Percentiles rank a stretch among this genome's conserved stretches.
phyloP scores from a whole-genome alignment of 2,113 vertebrate genomes.

The Heterotilapia buettikoferi region DNA sequence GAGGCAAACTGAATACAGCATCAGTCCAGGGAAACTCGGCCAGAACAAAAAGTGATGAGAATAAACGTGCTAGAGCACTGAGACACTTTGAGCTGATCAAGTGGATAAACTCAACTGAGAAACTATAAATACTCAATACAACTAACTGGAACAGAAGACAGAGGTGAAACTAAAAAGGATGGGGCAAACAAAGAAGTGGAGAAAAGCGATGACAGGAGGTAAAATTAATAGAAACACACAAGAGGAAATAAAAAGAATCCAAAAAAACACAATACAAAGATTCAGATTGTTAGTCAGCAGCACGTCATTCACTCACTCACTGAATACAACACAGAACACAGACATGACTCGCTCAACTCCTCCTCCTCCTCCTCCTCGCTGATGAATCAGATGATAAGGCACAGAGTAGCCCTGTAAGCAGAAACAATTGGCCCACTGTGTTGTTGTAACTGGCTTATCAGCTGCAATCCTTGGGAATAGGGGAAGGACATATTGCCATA shows the following conservation, averaged over 20 bases:
- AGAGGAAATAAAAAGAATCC: not conserved
- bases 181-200: not conserved
- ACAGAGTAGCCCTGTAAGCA: slow-evolving; percentile 47
- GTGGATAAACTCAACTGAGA: not conserved
- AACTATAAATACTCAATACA: not conserved
- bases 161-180: not conserved
- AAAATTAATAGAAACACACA: not conserved
- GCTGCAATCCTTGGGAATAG: not conserved
- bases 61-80: not conserved
- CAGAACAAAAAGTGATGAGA: not conserved
- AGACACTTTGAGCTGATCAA: not conserved
- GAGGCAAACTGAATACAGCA: not conserved
- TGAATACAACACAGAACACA: not conserved
- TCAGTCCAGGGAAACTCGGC: not conserved
- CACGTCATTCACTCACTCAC: not conserved
- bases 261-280: not conserved
- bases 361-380: not conserved
- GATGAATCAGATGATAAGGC: slow-evolving; percentile 40
- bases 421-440: slow-evolving; percentile 38
- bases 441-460: slow-evolving; percentile 37
- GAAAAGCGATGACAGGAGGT: not conserved
- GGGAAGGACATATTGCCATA: slow-evolving; percentile 26
- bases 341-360: not conserved
- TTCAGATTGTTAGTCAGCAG: not conserved
- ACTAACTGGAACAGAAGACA: not conserved